Percentiles rank a stretch among this genome's conserved stretches.
These are phyloP conservation scores for Pongo abelii DNA, from an alignment of 2,113 vertebrate genomes.

Conservation along the genomic window DNA sequence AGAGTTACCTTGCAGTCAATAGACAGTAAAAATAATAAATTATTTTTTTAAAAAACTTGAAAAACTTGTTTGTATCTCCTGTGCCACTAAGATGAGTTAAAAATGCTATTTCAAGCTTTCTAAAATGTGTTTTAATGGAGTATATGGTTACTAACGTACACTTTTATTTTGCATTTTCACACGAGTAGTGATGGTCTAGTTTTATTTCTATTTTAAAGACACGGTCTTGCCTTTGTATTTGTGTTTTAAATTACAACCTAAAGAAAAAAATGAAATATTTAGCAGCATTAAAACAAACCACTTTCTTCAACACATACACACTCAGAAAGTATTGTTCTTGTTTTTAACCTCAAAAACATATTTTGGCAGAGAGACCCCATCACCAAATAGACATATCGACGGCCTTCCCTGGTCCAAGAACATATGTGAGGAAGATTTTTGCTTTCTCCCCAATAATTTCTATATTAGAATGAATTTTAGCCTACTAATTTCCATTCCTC, in stretches of 20 bases:
- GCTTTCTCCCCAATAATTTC: background rate
- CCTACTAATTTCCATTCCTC: background rate
- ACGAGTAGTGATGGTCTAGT: background rate
- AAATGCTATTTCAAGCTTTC: background rate
- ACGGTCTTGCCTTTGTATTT: background rate
- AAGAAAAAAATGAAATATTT: background rate
- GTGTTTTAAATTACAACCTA: conserved; percentile 1
- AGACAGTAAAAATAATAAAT: background rate
- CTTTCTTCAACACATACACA: background rate
- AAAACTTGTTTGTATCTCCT: background rate
- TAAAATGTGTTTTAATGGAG: background rate
- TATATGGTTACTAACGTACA: background rate
- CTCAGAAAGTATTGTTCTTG: background rate
- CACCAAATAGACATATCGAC: background rate
- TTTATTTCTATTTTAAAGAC: conserved; percentile 24
- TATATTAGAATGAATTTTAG: background rate
- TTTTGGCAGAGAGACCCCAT: background rate
- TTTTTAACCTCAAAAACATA: background rate
- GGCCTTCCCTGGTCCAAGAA: background rate
- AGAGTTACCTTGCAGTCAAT: background rate
- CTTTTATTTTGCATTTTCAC: conserved; percentile 25
- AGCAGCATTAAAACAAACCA: background rate
- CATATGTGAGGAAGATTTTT: background rate
- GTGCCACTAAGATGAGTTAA: background rate
- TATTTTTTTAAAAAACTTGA: background rate